These are phyloP conservation scores for Diorhabda elongata DNA, from an alignment of 1,140 invertebrate species.

Conservation along the genomic window DNA sequence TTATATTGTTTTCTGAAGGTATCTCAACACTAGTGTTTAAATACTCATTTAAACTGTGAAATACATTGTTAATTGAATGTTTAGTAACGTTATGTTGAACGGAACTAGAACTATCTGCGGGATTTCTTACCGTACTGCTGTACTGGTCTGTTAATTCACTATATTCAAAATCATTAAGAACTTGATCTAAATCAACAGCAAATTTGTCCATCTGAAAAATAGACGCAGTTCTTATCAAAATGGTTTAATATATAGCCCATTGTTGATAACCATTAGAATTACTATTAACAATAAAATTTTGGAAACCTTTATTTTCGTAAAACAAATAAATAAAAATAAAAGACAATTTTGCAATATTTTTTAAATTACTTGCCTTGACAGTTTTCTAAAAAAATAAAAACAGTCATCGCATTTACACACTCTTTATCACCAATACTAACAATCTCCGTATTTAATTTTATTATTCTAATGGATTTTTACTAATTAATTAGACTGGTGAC, in stretches of 20 bases:
- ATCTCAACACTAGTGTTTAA: constrained; percentile 50
- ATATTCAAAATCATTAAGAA: constrained; percentile 82
- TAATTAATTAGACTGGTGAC: too few relatives aligned
- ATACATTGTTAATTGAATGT: constrained; percentile 57
- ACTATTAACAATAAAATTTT: too few relatives aligned
- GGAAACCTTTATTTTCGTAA: too few relatives aligned
- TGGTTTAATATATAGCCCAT: neutral
- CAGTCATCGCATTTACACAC: neutral
- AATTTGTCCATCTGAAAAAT: constrained; percentile 45
- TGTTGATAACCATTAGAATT: too few relatives aligned
- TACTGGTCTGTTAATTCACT: constrained; percentile 51
- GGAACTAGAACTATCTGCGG: constrained; percentile 13
- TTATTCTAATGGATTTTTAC: neutral
- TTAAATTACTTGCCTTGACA: neutral
- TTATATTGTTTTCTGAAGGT: neutral
- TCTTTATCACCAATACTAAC: neutral
- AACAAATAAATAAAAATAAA: too few relatives aligned
- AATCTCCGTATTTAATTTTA: neutral
- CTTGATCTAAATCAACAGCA: constrained; percentile 77
- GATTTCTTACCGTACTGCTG: neutral
- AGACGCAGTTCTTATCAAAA: neutral
- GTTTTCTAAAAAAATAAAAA: neutral
- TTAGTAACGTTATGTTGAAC: constrained; percentile 34
- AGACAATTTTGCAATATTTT: neutral
- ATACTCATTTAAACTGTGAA: constrained; percentile 62